Conservation (phyloP, 2,888 invertebrate genomes). For the Pharmacophagus antenor region DNA sequence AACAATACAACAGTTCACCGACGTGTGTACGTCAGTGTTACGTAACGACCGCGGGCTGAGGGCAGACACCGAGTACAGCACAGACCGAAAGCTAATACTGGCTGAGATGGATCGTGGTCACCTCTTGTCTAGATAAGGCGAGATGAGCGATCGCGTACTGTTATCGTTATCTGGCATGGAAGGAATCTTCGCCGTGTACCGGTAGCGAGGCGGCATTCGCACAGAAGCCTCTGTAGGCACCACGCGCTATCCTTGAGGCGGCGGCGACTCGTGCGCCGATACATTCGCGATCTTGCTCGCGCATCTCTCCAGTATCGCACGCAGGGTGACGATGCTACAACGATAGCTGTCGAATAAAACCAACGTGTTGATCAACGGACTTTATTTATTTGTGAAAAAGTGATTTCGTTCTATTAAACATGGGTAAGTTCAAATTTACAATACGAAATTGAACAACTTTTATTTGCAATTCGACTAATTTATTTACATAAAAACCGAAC, state of each 20-base stretch:
- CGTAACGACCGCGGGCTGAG: constrained; percentile 32
- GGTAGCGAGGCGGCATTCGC: constrained; percentile 68
- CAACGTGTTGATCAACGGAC: constrained; percentile 66
- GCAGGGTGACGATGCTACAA: constrained; percentile 70
- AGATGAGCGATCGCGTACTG: constrained; percentile 70
- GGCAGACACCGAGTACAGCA: constrained; percentile 37
- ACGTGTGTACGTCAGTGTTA: constrained; percentile 38
- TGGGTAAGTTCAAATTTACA: constrained; percentile 53
- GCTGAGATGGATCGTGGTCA: constrained; percentile 61
- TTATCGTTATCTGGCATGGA: constrained; percentile 74
- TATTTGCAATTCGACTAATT: constrained; percentile 6
- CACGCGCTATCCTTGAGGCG: constrained; percentile 72
- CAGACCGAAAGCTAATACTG: constrained; percentile 43
- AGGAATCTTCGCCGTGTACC: constrained; percentile 66
- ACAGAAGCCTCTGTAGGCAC: constrained; percentile 72
- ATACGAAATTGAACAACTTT: neutral
- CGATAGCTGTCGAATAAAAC: constrained; percentile 56
- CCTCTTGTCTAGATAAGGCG: constrained; percentile 61
- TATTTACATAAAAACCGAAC: neutral
- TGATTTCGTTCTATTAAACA: constrained; percentile 57
- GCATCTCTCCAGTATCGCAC: constrained; percentile 48
- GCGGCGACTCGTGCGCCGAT: constrained; percentile 33
- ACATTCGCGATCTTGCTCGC: constrained; percentile 40
- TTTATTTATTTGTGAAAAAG: constrained; percentile 61
- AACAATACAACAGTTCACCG: constrained; percentile 18